Percentiles rank a stretch among this genome's conserved stretches.
Conservation (phyloP, 2,888 invertebrate species). For the Lingula anatina region DNA sequence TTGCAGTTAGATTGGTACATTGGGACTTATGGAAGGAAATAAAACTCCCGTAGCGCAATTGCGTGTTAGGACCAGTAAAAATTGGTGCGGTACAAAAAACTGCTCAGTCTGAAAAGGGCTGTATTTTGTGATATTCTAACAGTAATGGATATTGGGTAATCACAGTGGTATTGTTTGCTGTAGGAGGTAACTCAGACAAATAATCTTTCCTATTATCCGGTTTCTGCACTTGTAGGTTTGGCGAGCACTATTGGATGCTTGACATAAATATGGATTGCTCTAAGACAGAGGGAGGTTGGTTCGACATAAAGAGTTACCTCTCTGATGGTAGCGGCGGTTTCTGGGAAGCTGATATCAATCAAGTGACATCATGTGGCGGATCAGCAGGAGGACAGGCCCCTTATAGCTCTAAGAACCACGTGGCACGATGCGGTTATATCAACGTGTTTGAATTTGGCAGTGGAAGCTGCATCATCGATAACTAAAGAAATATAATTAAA, state of each 20-base stretch:
- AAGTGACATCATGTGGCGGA: constrained; percentile 29
- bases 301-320: constrained; percentile 39
- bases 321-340: constrained; percentile 16
- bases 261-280: constrained; percentile 47
- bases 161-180: too few species aligned
- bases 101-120: too few species aligned
- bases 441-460: constrained; percentile 35
- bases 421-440: constrained; percentile 44
- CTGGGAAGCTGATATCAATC: constrained; percentile 26
- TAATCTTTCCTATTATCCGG: too few species aligned
- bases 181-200: too few species aligned
- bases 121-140: too few species aligned
- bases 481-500: too few species aligned
- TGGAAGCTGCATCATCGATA: background rate
- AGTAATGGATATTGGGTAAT: too few species aligned
- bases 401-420: constrained; percentile 34
- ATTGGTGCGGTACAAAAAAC: too few species aligned
- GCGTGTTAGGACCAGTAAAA: too few species aligned
- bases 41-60: too few species aligned
- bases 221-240: constrained; percentile 20
- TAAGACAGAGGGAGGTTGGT: constrained; percentile 43
- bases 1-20: too few species aligned
- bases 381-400: constrained; percentile 15
- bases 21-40: too few species aligned
- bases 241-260: constrained; percentile 49